Base-by-base conservation (phyloP, 2,888 invertebrate genomes). In the Phragmatobia fuliginosa region DNA sequence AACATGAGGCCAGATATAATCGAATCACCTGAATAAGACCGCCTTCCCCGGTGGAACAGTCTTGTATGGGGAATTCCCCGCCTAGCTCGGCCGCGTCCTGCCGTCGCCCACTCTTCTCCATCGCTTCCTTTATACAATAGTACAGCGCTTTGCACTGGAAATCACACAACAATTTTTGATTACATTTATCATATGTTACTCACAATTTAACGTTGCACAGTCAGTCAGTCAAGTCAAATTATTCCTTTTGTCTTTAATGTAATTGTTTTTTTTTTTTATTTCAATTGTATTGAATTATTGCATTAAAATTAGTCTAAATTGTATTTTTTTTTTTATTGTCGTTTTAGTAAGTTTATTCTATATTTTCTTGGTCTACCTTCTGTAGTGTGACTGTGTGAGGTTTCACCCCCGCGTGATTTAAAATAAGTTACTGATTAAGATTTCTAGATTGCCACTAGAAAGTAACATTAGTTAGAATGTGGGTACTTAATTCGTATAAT, bases 51-150 rank as follows among this genome's bases (percentile, higher is more conserved):
- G 99, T 98, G 85, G 97, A 97, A 96, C 99, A 97, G 93, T 99
- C 99, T 92, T 99, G 99, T 49, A 99, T 98, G 7, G 99, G 99
- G 94, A 99, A 99, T 94, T 99, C 99, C 5, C 99, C 99, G 21
- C 98, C 98, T 65, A 98, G 95, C 86, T 98, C 97, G 1, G 97
- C 96, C 70, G 95, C 95, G 79, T 95, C 95, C 65, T 97, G 97
- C 25, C 96, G 96, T 66, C 97, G 96, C 0, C 97, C 97, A 68
- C 98, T 97, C 65, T 97, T 97, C 92, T 99, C 99, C 99, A 99
- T 99, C 21, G 99, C 98, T 84, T 99, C 98, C 93, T 99, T 99
- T 87, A 99, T 99, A 92, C 99, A 98, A 94, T 99, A 99, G 94
- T 99, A 99, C 72, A 99, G 96, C 87, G 99, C 99, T 94, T 99